Percentiles rank a stretch among this genome's conserved stretches.
These are phyloP conservation scores for Podarcis cretensis DNA, from an alignment of 2,113 vertebrate species.

Conservation along the genomic window DNA sequence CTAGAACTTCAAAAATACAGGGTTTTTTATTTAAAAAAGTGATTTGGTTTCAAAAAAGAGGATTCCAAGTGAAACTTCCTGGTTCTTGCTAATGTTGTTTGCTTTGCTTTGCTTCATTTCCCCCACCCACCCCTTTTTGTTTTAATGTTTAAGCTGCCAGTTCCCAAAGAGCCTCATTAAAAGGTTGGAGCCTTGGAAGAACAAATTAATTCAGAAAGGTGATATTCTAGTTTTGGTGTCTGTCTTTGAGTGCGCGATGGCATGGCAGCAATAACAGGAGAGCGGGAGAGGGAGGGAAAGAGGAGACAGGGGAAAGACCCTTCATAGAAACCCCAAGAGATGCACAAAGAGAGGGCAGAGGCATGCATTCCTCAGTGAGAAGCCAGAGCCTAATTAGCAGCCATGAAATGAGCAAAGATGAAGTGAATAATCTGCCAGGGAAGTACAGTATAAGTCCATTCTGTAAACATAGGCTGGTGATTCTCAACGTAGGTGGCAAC, in stretches of 20 bases:
- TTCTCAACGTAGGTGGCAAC: neutral
- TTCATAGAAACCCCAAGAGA: neutral
- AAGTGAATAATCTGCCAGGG: conserved; percentile 39
- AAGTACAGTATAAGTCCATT: conserved; percentile 30
- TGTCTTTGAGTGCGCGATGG: conserved; percentile 62
- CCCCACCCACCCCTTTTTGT: conserved; percentile 40
- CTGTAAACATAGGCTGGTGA: conserved; percentile 20
- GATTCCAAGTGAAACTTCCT: conserved; percentile 5
- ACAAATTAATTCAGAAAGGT: conserved; percentile 79
- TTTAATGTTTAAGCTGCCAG: conserved; percentile 62
- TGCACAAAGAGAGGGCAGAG: neutral
- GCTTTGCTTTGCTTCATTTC: neutral
- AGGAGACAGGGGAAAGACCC: conserved; percentile 23
- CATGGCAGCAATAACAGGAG: conserved; percentile 26
- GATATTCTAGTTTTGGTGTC: conserved; percentile 80
- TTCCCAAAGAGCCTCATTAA: conserved; percentile 82
- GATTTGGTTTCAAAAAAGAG: neutral
- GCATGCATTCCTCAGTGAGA: neutral
- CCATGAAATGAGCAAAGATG: conserved; percentile 10
- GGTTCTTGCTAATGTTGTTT: conserved; percentile 28
- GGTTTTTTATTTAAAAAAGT: neutral
- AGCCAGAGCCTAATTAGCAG: conserved; percentile 39
- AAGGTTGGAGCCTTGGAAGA: conserved; percentile 70
- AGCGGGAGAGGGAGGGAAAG: conserved; percentile 31
- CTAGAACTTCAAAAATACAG: too few species aligned